These are phyloP conservation scores for Gallinago jamesoni DNA, from an alignment of 2,113 vertebrate species.

Conservation along the genomic window DNA sequence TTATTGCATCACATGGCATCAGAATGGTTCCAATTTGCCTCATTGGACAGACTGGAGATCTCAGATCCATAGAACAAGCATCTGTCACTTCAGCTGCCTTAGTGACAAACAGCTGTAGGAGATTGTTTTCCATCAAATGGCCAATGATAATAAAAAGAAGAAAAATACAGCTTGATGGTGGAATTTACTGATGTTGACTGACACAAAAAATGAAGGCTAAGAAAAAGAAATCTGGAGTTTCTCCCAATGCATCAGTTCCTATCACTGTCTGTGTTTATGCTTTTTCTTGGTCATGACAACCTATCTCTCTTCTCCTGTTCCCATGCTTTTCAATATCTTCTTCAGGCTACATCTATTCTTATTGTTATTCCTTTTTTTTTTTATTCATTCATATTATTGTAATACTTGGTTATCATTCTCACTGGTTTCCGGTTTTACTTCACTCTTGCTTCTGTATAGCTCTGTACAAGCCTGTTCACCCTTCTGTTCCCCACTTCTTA, in stretches of 20 bases:
- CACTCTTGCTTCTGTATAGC: neutral
- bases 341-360: neutral
- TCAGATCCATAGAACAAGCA: neutral
- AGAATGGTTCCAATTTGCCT: neutral
- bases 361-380: neutral
- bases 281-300: neutral
- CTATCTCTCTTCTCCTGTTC: neutral
- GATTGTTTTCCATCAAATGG: neutral
- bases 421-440: neutral
- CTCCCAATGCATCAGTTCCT: rapidly evolving
- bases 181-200: neutral
- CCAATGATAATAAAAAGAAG: neutral
- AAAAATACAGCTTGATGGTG: neutral
- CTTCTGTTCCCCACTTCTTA: neutral
- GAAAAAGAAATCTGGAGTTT: neutral
- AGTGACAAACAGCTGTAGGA: neutral
- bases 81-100: neutral
- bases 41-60: neutral
- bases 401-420: neutral
- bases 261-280: neutral
- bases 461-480: neutral
- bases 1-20: neutral
- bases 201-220: neutral
- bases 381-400: neutral
- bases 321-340: neutral